phyloP scores from a whole-genome alignment of 2,888 invertebrate species.

The Epinotia ramella region DNA sequence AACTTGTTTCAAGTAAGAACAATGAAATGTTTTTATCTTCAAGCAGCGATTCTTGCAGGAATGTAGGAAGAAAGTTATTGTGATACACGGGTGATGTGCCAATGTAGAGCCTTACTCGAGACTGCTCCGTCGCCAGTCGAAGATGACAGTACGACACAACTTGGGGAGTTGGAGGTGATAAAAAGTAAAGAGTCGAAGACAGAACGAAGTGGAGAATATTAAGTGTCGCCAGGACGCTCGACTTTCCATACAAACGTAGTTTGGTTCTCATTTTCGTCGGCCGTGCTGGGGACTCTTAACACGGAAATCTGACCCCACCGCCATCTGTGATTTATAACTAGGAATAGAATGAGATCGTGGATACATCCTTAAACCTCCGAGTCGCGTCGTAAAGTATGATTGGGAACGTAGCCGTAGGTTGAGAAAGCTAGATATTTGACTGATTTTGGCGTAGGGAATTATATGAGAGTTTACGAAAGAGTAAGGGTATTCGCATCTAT shows the following conservation, averaged over 20 bases:
- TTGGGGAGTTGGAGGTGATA: not conserved
- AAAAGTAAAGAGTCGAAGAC: not conserved
- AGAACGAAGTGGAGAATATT: no score
- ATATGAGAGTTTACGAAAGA: not conserved
- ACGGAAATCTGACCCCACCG: no score
- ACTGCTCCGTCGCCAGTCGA: constrained; percentile 2
- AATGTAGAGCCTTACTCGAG: constrained; percentile 26
- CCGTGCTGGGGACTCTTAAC: no score
- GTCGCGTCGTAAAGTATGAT: constrained; percentile 3
- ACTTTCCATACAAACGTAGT: no score
- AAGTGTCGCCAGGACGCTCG: no score
- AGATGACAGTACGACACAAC: constrained; percentile 5
- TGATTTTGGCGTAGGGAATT: constrained; percentile 8
- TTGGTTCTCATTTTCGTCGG: no score
- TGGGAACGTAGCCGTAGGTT: constrained; percentile 2
- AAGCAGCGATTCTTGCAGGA: not conserved
- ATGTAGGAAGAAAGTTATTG: constrained; percentile 7
- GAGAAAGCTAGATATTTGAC: constrained; percentile 10
- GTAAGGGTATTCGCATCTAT: not conserved
- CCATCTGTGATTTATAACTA: no score
- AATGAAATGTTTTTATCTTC: not conserved
- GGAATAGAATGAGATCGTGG: no score
- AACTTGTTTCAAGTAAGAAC: not conserved
- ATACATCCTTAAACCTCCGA: not conserved
- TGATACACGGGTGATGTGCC: constrained; percentile 31